Conservation (phyloP, 1,140 invertebrate species). For the Bombus waltoni region DNA sequence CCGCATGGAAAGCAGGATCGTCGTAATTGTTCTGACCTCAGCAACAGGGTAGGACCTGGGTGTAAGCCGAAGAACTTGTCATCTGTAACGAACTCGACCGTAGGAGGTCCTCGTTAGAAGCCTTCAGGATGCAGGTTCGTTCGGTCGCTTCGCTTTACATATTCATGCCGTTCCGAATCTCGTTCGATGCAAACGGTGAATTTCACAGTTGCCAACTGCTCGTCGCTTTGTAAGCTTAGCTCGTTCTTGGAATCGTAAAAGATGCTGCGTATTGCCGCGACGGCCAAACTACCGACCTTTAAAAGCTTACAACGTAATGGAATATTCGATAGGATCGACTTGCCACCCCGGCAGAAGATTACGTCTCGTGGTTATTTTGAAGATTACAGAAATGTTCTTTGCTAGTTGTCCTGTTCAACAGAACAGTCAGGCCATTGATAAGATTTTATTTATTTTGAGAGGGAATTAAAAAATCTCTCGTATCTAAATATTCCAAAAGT, state of each 20-base stretch:
- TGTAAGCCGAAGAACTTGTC: conserved; percentile 46
- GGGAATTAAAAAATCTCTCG: too few relatives aligned
- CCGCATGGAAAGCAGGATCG: neutral
- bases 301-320: neutral
- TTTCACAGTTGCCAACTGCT: conserved; percentile 16
- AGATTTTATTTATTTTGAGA: neutral
- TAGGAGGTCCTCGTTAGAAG: conserved; percentile 61
- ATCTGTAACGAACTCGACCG: conserved; percentile 48
- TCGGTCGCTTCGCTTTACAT: conserved; percentile 58
- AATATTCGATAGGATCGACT: neutral
- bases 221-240: conserved; percentile 7
- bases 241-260: neutral
- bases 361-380: neutral
- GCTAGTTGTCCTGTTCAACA: neutral
- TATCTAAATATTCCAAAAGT: too few relatives aligned
- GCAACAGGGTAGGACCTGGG: conserved; percentile 5
- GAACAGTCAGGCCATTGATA: neutral
- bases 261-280: neutral
- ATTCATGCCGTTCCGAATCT: conserved; percentile 64
- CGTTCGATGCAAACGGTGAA: conserved; percentile 25
- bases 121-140: conserved; percentile 27
- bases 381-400: neutral
- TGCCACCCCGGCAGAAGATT: too few relatives aligned
- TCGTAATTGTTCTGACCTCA: conserved; percentile 53
- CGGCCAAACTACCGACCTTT: neutral